Percentiles rank a stretch among this genome's conserved stretches.
phyloP scores from a whole-genome alignment of 2,797 vertebrate genomes.

The Rhinatrema bivittatum region DNA sequence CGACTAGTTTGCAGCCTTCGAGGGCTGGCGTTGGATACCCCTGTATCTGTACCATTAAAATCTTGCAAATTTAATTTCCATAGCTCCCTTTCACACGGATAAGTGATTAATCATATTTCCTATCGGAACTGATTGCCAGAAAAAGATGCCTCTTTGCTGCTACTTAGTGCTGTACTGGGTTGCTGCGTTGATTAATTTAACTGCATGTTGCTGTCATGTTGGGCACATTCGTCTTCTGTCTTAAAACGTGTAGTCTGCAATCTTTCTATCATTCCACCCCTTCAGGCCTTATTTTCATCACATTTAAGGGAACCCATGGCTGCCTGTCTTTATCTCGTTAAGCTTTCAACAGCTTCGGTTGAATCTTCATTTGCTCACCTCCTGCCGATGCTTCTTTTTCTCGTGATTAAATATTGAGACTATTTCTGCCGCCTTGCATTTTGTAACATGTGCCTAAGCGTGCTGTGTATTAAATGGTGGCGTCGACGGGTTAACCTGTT shows the following conservation, averaged over 20 bases:
- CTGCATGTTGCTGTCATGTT: slow-evolving; percentile 83
- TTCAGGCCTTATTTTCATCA: slow-evolving; percentile 75
- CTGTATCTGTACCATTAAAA: too few relatives aligned
- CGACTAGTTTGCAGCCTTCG: too few relatives aligned
- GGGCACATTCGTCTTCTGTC: slow-evolving; percentile 68
- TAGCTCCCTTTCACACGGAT: too few relatives aligned
- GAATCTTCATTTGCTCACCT: slow-evolving; percentile 57
- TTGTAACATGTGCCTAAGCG: too few relatives aligned
- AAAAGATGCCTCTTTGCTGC: slow-evolving; percentile 37
- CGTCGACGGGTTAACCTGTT: too few relatives aligned
- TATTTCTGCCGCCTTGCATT: too few relatives aligned
- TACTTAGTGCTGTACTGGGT: slow-evolving; percentile 40
- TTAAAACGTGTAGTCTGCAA: slow-evolving; percentile 63
- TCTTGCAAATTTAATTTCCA: too few relatives aligned
- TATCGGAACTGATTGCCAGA: slow-evolving; percentile 20
- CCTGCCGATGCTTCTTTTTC: slow-evolving; percentile 53
- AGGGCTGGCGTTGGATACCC: too few relatives aligned
- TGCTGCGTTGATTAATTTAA: slow-evolving; percentile 77
- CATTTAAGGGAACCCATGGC: slow-evolving; percentile 49
- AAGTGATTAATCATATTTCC: slow-evolving; percentile 4
- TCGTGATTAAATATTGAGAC: slow-evolving; percentile 60
- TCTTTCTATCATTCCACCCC: slow-evolving; percentile 72
- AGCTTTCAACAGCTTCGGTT: slow-evolving; percentile 59
- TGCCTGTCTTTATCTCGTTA: slow-evolving; percentile 66
- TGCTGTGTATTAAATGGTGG: too few relatives aligned